Conservation (phyloP, 2,888 invertebrate genomes). For the Neuroscelio doddi region DNA sequence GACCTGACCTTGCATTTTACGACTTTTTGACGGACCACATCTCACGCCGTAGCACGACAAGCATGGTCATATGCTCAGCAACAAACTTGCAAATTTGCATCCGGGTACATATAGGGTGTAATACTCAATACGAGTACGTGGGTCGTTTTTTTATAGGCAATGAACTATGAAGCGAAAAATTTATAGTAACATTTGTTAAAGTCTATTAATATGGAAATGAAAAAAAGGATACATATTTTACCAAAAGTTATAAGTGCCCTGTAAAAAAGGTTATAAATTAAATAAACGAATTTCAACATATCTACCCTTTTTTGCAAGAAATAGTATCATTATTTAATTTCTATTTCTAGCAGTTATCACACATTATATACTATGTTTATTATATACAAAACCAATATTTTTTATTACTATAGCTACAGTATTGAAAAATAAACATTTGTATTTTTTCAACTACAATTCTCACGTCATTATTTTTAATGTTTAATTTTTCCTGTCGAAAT, state of each 20-base stretch:
- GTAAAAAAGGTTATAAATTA: constrained; percentile 26
- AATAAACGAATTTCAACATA: constrained; percentile 17
- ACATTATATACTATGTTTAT: too few species aligned
- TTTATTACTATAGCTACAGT: too few species aligned
- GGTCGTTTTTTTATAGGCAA: constrained; percentile 42
- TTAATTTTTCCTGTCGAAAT: too few species aligned
- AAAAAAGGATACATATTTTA: constrained; percentile 45
- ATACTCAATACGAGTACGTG: constrained; percentile 16
- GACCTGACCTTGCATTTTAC: constrained; percentile 50
- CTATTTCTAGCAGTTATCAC: too few species aligned
- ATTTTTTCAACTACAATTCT: background rate
- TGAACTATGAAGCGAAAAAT: constrained; percentile 41
- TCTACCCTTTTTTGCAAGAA: too few species aligned
- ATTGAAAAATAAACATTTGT: too few species aligned
- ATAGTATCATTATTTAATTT: too few species aligned
- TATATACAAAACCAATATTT: constrained; percentile 19
- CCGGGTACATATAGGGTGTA: constrained; percentile 48
- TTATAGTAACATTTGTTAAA: constrained; percentile 47
- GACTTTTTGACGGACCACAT: constrained; percentile 68
- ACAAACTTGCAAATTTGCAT: constrained; percentile 69
- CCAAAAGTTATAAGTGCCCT: constrained; percentile 34
- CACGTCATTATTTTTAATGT: background rate
- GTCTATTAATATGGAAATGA: constrained; percentile 49
- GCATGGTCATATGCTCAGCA: constrained; percentile 57
- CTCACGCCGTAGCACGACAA: constrained; percentile 65